Evolutionary conservation across 1,140 invertebrate genomes (phyloP), one percentile per base, ranked within the genome.

Genomic region (Schlechtendalia chinensis): DNA sequence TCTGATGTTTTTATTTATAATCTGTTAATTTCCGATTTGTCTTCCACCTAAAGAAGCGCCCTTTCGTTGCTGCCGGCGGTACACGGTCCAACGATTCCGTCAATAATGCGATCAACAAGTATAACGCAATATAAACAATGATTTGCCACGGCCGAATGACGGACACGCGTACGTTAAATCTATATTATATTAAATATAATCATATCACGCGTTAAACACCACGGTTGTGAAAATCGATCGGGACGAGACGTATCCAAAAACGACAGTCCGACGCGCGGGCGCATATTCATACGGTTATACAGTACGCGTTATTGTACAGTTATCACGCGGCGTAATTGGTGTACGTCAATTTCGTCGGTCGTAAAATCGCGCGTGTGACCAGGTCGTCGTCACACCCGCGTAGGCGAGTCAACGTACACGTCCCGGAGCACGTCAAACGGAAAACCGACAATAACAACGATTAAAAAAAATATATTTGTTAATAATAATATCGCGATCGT

Each of bases 101-200:
- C 58, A 61, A 63, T 79, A 27, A 63, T 61, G 22, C 54, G 29
- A 54, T 50, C 39, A 29, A 47, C 16, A 3, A 74, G 24, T 50
- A 69, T 72, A 53, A 69, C 54, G n/a, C n/a, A 53, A 29, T 63
- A 79, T 63, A 63, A 79, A 63, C 39, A 47, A 47, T 50, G 32
- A 14, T 79, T 61, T 63, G 47, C 50, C 63, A 47, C 39, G 22
- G 19, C 24, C 24, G 1, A 61, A 59, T 79, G 61, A 79, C 75
- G 45, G 75, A 27, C 58, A 79, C 17, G 19, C 39, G 16, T 39
- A 39, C 32, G 3, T n/a, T n/a, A n/a, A n/a, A n/a, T n/a, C n/a
- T n/a, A n/a, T n/a, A n/a, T n/a, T n/a, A n/a, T n/a, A n/a, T n/a
- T n/a, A n/a, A n/a, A n/a, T n/a, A n/a, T n/a, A n/a, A n/a, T n/a